Conservation (phyloP, 2,888 invertebrate genomes). For the Leptinotarsa peninsularis region DNA sequence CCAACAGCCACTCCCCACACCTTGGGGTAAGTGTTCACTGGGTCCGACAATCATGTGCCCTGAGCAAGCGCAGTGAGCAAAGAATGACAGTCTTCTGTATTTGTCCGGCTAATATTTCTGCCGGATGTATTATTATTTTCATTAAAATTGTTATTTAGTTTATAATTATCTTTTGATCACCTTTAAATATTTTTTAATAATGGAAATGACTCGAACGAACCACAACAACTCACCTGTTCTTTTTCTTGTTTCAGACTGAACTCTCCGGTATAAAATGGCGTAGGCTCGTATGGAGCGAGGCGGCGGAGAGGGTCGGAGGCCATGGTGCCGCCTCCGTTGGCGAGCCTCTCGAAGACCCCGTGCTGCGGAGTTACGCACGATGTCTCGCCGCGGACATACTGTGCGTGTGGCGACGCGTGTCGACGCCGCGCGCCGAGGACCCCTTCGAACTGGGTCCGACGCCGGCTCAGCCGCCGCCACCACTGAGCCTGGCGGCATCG, state of each 20-base stretch:
- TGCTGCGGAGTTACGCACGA: conserved; percentile 89
- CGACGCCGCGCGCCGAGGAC: conserved; percentile 68
- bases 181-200: too few species aligned
- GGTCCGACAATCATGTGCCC: too few species aligned
- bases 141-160: too few species aligned
- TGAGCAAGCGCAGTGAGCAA: too few species aligned
- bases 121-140: too few species aligned
- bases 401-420: conserved; percentile 97
- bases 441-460: conserved; percentile 64
- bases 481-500: conserved; percentile 85
- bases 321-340: conserved; percentile 51
- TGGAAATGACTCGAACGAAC: too few species aligned
- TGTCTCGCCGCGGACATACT: conserved; percentile 94
- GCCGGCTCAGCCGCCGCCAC: conserved; percentile 72
- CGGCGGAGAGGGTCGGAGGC: conserved; percentile 68
- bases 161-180: too few species aligned
- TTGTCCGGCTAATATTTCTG: too few species aligned
- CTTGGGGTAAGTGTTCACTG: too few species aligned
- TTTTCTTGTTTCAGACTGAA: conserved; percentile 82
- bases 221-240: too few species aligned
- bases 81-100: too few species aligned
- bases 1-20: too few species aligned
- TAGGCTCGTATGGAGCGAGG: conserved; percentile 89
- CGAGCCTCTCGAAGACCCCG: conserved; percentile 89
- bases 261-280: conserved; percentile 99